Base-by-base conservation (phyloP, 1,140 invertebrate genomes). In the Ceratoteleas bidentatus region DNA sequence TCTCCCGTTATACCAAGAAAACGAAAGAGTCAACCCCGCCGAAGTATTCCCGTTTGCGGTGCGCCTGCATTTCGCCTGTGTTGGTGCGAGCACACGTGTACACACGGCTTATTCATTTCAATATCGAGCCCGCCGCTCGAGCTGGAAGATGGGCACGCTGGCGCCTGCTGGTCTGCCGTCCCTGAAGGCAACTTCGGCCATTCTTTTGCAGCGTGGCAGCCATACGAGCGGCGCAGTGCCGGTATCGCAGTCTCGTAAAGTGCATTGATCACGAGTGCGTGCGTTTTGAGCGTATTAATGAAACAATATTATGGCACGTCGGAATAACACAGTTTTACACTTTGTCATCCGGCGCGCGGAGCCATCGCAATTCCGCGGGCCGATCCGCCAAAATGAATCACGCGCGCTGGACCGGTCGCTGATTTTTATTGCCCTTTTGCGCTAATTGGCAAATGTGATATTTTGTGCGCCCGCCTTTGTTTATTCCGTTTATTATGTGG, bases 201-300 rank as follows among this genome's bases (percentile, higher is more conserved):
- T 58, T 65, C 78, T 69, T 69, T 83, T 69, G 50, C 52, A 50
- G 32, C 57, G 58, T 57, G 24, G 52, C 38, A 56, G 33, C 50
- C 74, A 85, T 74, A 58, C 47, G 14, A 15, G 16, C 34, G 8
- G 54, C 34, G 72, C 78, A 86, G 86, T 88, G 77, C 62, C 74
- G 78, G 83, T 86, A 85, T 88, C 74, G 83, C 84, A 83, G 74
- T 87, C 70, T 57, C 65, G 75, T 72, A 72, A 75, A 75, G 70
- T 83, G 43, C 70, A 69, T 66, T 79, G 65, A 66, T 73, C 78
- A 79, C 62, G 74, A 81, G 75, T 83, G 61, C 69, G 70, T 75
- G 53, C 60, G 56, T 73, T 68, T 61, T 58, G 45, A 79, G 53
- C 45, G 43, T 70, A 79, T 69, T 74, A 74, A 69, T 74, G 70